Percentiles rank a stretch among this genome's conserved stretches.
phyloP scores from a whole-genome alignment of 2,113 vertebrate species.

The Dipodomys stephensi region DNA sequence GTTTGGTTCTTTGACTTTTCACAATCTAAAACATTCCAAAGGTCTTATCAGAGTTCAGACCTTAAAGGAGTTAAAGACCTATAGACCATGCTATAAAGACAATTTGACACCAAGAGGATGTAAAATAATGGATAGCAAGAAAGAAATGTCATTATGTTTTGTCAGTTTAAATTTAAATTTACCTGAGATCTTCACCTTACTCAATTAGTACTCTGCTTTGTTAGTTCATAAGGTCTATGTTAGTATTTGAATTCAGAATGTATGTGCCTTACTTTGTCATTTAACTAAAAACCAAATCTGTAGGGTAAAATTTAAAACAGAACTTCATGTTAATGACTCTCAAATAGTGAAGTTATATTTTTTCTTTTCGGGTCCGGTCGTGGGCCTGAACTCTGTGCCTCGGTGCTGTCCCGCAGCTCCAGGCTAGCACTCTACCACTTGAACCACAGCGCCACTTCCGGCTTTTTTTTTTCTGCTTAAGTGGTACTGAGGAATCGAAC shows the following conservation, averaged over 20 bases:
- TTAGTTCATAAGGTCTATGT: background rate
- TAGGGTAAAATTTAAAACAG: background rate
- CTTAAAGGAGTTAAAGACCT: background rate
- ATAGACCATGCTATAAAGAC: conserved; percentile 8
- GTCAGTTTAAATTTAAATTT: conserved; percentile 10
- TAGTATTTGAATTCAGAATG: conserved; percentile 1
- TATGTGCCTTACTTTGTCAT: background rate
- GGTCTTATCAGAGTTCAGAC: background rate
- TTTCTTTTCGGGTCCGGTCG: background rate
- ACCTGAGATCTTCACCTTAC: background rate
- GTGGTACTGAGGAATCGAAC: too few relatives aligned
- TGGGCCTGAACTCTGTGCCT: too few relatives aligned
- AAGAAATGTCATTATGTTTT: conserved; percentile 20
- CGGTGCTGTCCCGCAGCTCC: too few relatives aligned
- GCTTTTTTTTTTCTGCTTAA: too few relatives aligned
- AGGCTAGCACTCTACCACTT: too few relatives aligned
- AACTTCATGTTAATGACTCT: background rate
- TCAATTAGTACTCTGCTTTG: background rate
- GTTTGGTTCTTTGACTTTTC: background rate
- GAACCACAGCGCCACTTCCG: too few relatives aligned
- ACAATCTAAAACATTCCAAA: conserved; percentile 31
- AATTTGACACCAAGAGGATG: background rate
- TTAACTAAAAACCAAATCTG: background rate
- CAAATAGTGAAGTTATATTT: conserved; percentile 10
- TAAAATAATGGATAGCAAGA: background rate